Evolutionary conservation across 2,113 vertebrate species (phyloP).

Genomic region (Galemys pyrenaicus): DNA sequence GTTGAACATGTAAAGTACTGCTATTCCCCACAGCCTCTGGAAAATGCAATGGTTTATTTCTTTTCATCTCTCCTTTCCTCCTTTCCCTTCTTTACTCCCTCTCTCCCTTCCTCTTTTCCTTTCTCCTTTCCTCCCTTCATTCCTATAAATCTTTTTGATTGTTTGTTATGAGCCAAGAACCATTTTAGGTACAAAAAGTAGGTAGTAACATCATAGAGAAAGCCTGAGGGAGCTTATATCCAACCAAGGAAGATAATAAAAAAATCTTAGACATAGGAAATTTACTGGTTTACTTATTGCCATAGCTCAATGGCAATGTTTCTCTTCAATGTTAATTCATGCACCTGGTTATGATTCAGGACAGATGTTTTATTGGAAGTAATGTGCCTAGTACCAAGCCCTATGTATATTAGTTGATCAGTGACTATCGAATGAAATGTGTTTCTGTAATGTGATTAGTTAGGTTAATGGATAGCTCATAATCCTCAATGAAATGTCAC

Average conservation of each 20-base stretch:
- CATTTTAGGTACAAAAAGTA: background rate
- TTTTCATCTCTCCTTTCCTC: background rate
- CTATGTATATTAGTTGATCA: background rate
- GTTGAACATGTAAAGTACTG: background rate
- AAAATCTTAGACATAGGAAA: background rate
- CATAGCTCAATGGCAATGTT: background rate
- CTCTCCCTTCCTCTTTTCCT: background rate
- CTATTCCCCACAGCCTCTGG: background rate
- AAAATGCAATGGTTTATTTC: background rate
- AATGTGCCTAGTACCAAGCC: background rate
- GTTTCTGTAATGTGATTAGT: background rate
- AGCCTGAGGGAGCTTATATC: background rate
- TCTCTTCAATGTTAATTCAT: background rate
- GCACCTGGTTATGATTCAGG: background rate
- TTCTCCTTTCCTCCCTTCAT: background rate
- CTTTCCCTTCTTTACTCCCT: background rate
- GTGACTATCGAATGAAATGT: background rate
- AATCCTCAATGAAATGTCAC: constrained; percentile 17
- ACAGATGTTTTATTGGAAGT: background rate
- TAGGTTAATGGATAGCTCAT: background rate
- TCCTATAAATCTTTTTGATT: background rate
- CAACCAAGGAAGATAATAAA: background rate
- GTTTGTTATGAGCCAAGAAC: background rate
- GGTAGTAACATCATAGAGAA: background rate
- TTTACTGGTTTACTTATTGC: background rate